Base-by-base conservation (phyloP, 1,140 invertebrate species). In the Calosoma granatense region DNA sequence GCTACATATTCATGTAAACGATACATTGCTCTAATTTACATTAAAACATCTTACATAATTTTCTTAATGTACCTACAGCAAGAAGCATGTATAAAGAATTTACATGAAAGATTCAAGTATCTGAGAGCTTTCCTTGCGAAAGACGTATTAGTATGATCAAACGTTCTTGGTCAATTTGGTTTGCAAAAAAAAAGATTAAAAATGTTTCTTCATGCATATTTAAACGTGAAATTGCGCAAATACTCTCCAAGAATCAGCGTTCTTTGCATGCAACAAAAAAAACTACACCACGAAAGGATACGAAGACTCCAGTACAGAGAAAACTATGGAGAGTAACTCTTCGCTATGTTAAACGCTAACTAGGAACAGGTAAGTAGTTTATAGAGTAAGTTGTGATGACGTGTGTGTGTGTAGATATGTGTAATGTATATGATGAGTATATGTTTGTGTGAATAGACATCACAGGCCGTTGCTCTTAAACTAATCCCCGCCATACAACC, bases 391-490 rank as follows among this genome's bases (percentile, higher is more conserved):
- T 36, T 36, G n/a, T 36, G 26, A 9, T 9, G 6, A n/a, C n/a
- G n/a, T 36, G 26, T 36, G n/a, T 36, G 26, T 36, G n/a, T n/a
- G n/a, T 47, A 47, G 3, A 47, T 47, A 47, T 17, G 4, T 47
- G 41, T 47, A 30, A 30, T 30, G 26, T 14, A 30, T 30, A 30
- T 6, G 26, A 30, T 30, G 26, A 30, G 15, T 11, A 17, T 12
- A 17, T 47, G 41, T 47, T 4, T 47, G 17, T 9, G 41, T 17
- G 41, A 47, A 47, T 47, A 47, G 41, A 47, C 41, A 47, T 47
- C 41, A 47, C 41, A 47, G 41, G 41, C 41, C 41, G 41, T 47
- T 47, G 41, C 41, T 47, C 41, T 47, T 47, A 47, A 47, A 47
- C 41, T 47, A 47, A 47, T 47, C 41, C 41, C 41, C 41, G 41